These are phyloP conservation scores for Tinea trinotella DNA, from an alignment of 2,888 invertebrate species.

Conservation along the genomic window DNA sequence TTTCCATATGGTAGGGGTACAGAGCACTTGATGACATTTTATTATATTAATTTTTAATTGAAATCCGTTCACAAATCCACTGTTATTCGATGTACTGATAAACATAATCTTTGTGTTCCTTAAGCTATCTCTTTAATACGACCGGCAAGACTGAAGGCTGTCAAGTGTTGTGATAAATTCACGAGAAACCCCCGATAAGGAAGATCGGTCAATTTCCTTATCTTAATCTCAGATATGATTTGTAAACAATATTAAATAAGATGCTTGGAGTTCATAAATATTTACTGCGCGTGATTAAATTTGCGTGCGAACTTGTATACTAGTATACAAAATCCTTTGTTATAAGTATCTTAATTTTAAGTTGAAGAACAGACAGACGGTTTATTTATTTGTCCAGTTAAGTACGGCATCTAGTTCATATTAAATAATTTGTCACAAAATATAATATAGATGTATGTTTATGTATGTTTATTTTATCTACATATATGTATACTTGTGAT, in stretches of 20 bases:
- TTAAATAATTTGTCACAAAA: too few relatives aligned
- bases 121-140: not conserved
- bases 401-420: too few relatives aligned
- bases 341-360: too few relatives aligned
- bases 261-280: not conserved
- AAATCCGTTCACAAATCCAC: too few relatives aligned
- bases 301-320: not conserved
- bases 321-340: too few relatives aligned
- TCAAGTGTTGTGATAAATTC: conserved; percentile 1
- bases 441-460: too few relatives aligned
- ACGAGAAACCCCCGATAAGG: conserved; percentile 3
- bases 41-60: not conserved
- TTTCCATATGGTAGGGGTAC: conserved; percentile 9
- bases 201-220: conserved; percentile 12
- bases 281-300: not conserved
- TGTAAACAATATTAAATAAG: not conserved
- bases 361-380: too few relatives aligned
- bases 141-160: not conserved
- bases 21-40: conserved; percentile 1
- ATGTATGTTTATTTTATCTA: too few relatives aligned
- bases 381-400: too few relatives aligned
- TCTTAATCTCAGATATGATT: not conserved
- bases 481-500: too few relatives aligned
- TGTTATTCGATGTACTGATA: not conserved
- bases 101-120: not conserved